phyloP scores from a whole-genome alignment of 2,113 vertebrate genomes.

The Catharus bicknelli region DNA sequence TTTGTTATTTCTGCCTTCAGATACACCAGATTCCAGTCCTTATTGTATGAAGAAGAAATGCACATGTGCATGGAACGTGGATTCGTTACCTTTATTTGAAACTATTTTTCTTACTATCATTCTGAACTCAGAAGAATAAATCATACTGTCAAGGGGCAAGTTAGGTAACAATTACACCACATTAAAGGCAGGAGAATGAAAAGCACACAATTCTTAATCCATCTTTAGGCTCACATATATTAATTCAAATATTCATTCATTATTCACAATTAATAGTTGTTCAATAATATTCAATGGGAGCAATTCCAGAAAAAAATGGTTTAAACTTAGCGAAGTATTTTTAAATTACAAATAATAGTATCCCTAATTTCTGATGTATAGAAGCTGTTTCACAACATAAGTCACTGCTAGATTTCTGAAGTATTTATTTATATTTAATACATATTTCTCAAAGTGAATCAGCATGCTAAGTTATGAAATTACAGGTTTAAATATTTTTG shows the following conservation, averaged over 20 bases:
- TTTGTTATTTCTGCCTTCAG: background rate
- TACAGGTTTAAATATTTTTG: background rate
- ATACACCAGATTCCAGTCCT: background rate
- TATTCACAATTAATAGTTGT: background rate
- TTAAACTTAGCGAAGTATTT: background rate
- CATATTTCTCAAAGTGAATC: background rate
- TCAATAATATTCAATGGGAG: background rate
- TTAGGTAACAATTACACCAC: background rate
- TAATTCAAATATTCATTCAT: background rate
- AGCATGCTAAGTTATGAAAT: background rate
- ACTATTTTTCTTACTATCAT: background rate
- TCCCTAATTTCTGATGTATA: background rate
- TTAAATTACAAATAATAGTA: background rate
- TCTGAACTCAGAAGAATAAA: background rate
- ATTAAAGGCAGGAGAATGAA: background rate
- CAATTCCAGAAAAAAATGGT: background rate
- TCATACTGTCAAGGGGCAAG: background rate
- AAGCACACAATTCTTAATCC: background rate
- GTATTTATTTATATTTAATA: background rate
- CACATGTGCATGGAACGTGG: fast-evolving
- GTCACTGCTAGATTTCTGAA: background rate
- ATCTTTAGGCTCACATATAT: background rate
- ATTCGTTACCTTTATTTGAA: background rate
- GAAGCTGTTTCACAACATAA: background rate
- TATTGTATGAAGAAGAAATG: background rate